Percentiles rank a stretch among this genome's conserved stretches.
Conservation (phyloP, 2,113 vertebrate genomes). For the Eulemur macaco region DNA sequence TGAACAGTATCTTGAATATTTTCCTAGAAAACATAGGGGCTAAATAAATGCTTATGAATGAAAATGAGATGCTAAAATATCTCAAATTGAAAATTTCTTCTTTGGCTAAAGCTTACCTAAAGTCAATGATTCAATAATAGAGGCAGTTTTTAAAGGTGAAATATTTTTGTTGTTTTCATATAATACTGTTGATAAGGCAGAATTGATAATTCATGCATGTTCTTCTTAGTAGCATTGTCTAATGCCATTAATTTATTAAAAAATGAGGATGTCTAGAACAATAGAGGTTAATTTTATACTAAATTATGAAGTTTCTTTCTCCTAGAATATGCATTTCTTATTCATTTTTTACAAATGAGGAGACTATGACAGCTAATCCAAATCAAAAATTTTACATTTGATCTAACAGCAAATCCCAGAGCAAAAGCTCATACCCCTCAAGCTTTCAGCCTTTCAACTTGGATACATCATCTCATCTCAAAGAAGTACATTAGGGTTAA, state of each 20-base stretch:
- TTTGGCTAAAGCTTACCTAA: background rate
- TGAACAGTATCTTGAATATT: background rate
- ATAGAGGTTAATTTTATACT: background rate
- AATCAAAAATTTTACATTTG: conserved; percentile 3
- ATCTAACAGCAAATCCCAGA: conserved; percentile 11
- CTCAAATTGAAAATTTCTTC: background rate
- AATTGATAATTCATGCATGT: accelerated
- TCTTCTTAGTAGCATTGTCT: background rate
- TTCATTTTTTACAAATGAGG: background rate
- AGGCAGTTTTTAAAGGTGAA: background rate
- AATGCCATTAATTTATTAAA: background rate
- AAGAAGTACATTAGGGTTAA: background rate
- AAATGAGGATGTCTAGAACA: background rate
- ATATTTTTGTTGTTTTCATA: background rate
- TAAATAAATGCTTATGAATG: background rate
- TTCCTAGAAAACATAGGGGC: background rate
- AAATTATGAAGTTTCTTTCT: background rate
- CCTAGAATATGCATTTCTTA: background rate
- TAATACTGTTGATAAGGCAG: background rate
- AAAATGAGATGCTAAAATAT: background rate
- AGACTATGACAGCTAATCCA: background rate
- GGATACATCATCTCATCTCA: background rate
- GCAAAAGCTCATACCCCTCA: background rate
- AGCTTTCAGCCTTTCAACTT: conserved; percentile 3
- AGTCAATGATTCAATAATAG: background rate